Conservation (phyloP, 1,140 invertebrate genomes). For the Pararge aegeria region DNA sequence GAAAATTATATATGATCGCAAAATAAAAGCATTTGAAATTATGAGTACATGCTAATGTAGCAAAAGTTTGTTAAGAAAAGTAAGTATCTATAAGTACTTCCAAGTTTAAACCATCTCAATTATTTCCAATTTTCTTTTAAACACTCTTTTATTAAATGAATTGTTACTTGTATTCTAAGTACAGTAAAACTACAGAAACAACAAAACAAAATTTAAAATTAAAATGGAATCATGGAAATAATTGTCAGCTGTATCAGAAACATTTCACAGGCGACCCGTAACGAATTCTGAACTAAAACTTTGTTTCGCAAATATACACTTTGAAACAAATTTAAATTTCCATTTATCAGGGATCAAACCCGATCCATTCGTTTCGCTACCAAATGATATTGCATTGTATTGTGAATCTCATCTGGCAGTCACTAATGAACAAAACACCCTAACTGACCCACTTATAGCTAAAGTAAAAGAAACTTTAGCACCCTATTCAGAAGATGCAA, state of each 20-base stretch:
- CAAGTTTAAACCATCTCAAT: no score
- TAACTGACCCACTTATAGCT: background rate
- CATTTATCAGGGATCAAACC: conserved; percentile 69
- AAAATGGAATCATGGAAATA: conserved; percentile 8
- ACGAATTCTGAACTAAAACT: conserved; percentile 48
- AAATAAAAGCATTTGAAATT: no score
- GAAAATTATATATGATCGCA: no score
- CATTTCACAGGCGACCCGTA: conserved; percentile 29
- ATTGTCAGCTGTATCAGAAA: conserved; percentile 16
- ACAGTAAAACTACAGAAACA: background rate
- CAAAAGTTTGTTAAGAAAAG: no score
- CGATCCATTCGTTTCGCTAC: conserved; percentile 57
- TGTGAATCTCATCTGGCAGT: conserved; percentile 46
- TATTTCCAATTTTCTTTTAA: no score
- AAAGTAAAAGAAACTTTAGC: conserved; percentile 22
- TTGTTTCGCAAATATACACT: conserved; percentile 50
- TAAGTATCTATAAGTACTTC: no score
- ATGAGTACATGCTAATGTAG: no score
- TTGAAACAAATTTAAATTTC: conserved; percentile 62
- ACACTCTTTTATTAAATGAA: no score
- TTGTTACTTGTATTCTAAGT: background rate
- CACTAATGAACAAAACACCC: background rate
- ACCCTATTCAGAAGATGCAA: background rate
- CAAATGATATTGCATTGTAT: conserved; percentile 68
- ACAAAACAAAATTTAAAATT: conserved; percentile 14